Base-by-base conservation (phyloP, 2,113 vertebrate species). In the Boulengeromyrus knoepffleri region DNA sequence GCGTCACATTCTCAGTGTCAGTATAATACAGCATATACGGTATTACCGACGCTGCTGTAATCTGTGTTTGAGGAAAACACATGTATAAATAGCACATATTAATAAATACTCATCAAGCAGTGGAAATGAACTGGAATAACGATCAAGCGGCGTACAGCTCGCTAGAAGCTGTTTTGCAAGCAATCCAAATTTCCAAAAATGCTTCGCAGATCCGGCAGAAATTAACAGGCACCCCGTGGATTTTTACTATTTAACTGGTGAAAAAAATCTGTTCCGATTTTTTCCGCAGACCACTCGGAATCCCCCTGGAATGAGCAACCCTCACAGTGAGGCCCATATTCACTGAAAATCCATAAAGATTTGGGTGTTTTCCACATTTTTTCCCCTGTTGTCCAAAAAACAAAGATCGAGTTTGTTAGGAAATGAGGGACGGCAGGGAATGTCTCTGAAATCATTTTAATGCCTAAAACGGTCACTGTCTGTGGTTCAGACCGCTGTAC, bases 341-440 rank as follows among this genome's bases (percentile, higher is more conserved):
- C 95, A 95, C 93, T 94, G 94, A 94, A 94, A 96, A 96, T 96
- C 96, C 96, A 96, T 92, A 92, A 95, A 92, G 91, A 95, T 93
- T 90, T 93, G 94, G 96, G 96, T 95, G 95, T 96, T 96, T 96
- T 96, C 95, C 91, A 93, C 91, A 92, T 95, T 93, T 94, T 93
- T 94, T 91, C 94, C 93, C 94, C 93, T 94, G 74, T 80, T 42
- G 74, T 19, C 36, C 74, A 77, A 77, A 42, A 74, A 77, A 42
- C 74, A 77, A 77, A 39, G 74, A 42, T 77, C 1, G n/a, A 66
- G n/a, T 31, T 31, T 19, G 31, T 80, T 17, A 80, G 36, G 70
- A 80, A 42, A 6, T 0, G 15, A 80, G 74, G 1, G 5, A 80
- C 2, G 5, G 36, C 74, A 36, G 74, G 36, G 9, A 1, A 42